Evolutionary conservation across 1,140 invertebrate species (phyloP).

Genomic region (Saccostrea echinata): DNA sequence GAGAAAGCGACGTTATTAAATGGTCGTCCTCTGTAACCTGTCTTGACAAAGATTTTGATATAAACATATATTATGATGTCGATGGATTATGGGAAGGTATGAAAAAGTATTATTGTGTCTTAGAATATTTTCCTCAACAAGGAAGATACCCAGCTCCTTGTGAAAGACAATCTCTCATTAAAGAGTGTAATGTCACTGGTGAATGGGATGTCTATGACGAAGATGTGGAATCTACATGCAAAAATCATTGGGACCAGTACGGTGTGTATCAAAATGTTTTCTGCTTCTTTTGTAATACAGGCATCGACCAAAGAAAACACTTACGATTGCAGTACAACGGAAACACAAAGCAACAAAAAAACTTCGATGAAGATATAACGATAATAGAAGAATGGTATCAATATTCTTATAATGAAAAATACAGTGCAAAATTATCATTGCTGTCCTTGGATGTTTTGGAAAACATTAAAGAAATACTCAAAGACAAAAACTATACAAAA

Average conservation of each 20-base stretch:
- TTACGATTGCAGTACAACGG: too few species aligned
- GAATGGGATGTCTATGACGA: slow-evolving; percentile 19
- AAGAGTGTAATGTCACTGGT: slow-evolving; percentile 13
- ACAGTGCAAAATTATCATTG: neutral
- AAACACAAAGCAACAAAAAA: too few species aligned
- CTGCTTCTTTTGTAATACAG: slow-evolving; percentile 33
- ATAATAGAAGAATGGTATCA: neutral
- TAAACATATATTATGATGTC: neutral
- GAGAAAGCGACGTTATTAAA: neutral
- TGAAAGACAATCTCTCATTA: neutral
- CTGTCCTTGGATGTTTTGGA: neutral
- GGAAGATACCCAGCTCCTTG: neutral
- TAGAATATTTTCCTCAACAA: neutral
- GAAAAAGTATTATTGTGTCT: neutral
- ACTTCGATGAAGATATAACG: too few species aligned
- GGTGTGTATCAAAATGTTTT: slow-evolving; percentile 1
- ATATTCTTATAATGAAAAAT: neutral
- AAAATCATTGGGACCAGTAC: slow-evolving; percentile 12
- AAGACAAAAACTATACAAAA: neutral
- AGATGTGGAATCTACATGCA: neutral
- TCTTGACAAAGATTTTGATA: neutral
- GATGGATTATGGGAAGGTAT: neutral
- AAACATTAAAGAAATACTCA: neutral
- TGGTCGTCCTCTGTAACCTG: neutral
- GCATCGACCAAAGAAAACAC: neutral